Base-by-base conservation (phyloP, 2,797 vertebrate genomes). In the Periophthalmus magnuspinnatus region DNA sequence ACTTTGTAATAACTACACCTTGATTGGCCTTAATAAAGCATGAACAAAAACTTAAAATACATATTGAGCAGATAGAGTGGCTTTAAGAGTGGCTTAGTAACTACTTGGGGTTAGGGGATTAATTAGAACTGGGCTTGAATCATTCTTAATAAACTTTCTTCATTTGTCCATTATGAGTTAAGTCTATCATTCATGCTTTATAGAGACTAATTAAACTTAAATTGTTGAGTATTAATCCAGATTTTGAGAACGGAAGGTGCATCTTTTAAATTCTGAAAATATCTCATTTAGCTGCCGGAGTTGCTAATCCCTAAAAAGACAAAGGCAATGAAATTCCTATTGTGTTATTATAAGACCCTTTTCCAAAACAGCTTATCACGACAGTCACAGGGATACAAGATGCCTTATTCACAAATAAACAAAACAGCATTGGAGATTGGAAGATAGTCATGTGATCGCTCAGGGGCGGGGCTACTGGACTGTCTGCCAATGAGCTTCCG, bases 241-340 rank as follows among this genome's bases (percentile, higher is more conserved):
- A 86, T 81, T 82, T 79, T 72, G 80, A 77, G 80, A 81, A 89
- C 79, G 82, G 83, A 91, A 91, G 84, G 85, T 90, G 86, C 82
- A 89, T 70, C 70, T 70, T 65, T 82, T 79, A 84, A 87, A 85
- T 75, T 68, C 76, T 89, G 79, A 87, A 84, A 85, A 81, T 85
- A 74, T 83, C 69, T 88, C 83, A 86, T 81, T 70, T 90, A 92
- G 90, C 89, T 91, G 90, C 90, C 89, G 86, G 87, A 89, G 86
- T 83, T 76, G 82, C 81, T 82, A 66, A 75, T 86, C 83, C 78
- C 83, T 41, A 64, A 61, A 66, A 69, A 72, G 83, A 87, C 57
- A 82, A 83, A 88, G 87, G 83, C 87, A 90, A 86, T 88, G 77
- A 90, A 79, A 82, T 84, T 81, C 83, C 87, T 71, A 86, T 70